Conservation (phyloP, 2,113 vertebrate species). For the Stigmatopora nigra region DNA sequence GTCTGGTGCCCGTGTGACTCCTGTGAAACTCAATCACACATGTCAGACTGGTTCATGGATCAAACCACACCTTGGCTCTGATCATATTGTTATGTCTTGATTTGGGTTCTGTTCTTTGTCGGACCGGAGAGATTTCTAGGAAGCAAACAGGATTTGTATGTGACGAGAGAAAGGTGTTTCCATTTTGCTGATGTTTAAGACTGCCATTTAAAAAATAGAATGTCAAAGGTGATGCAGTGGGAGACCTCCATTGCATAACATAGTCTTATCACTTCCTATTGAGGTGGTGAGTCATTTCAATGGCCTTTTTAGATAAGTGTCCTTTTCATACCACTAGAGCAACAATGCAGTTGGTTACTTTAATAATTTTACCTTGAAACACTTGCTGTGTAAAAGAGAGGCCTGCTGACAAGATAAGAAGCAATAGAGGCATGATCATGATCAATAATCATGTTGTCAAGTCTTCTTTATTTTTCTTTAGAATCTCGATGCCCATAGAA, state of each 20-base stretch:
- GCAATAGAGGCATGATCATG: constrained; percentile 21
- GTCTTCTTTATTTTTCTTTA: constrained; percentile 6
- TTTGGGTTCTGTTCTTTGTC: constrained; percentile 38
- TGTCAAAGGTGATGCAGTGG: not conserved
- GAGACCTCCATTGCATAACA: constrained; percentile 1
- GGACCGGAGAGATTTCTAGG: constrained; percentile 15
- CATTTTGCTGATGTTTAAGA: not conserved
- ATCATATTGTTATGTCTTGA: constrained; percentile 41
- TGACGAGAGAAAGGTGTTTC: not conserved
- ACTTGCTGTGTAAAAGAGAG: constrained; percentile 13
- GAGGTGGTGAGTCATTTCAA: constrained; percentile 2
- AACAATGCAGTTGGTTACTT: constrained; percentile 19
- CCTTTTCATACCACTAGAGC: constrained; percentile 28
- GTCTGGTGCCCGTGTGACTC: constrained; percentile 46
- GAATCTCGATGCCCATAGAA: constrained; percentile 45
- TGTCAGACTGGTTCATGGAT: constrained; percentile 63
- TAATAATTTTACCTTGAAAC: constrained; percentile 24
- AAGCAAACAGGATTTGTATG: constrained; percentile 1
- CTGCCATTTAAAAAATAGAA: too few species aligned
- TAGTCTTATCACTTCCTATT: constrained; percentile 11
- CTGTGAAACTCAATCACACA: constrained; percentile 68
- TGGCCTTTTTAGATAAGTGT: constrained; percentile 16
- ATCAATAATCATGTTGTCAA: constrained; percentile 27
- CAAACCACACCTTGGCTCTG: constrained; percentile 62
- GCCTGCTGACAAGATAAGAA: constrained; percentile 23